Conservation (phyloP, 2,888 invertebrate species). For the Mesorhabditis belari region DNA sequence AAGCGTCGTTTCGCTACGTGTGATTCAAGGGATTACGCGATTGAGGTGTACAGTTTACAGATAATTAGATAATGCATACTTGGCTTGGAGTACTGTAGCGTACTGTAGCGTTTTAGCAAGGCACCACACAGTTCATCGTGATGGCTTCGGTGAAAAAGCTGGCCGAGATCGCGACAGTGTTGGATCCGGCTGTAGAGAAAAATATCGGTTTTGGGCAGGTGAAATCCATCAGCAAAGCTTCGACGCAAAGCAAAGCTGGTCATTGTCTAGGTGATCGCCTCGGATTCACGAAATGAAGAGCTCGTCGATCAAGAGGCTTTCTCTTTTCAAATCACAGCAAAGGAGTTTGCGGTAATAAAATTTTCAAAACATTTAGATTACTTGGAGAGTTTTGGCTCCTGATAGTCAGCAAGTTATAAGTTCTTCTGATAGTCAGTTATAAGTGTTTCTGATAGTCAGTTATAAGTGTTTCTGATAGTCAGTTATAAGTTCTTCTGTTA, state of each 20-base stretch:
- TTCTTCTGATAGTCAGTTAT: too few species aligned
- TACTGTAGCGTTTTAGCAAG: constrained; percentile 51
- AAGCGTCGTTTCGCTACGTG: constrained; percentile 42
- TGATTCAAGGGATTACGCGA: constrained; percentile 47
- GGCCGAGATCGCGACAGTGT: constrained; percentile 10
- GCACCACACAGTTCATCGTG: constrained; percentile 55
- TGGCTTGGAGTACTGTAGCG: neutral
- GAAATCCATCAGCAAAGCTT: too few species aligned
- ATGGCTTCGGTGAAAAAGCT: constrained; percentile 33
- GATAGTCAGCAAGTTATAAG: too few species aligned
- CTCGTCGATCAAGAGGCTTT: neutral
- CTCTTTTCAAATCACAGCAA: neutral
- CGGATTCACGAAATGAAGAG: constrained; percentile 19
- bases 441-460: too few species aligned
- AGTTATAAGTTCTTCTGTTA: too few species aligned
- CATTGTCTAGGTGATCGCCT: constrained; percentile 33
- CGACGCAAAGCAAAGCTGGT: too few species aligned
- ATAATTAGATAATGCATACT: neutral
- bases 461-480: too few species aligned
- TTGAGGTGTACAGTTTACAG: constrained; percentile 27
- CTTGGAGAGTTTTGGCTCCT: too few species aligned
- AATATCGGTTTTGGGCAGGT: constrained; percentile 51
- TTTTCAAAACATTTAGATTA: neutral
- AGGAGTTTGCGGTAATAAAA: neutral
- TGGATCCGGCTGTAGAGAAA: constrained; percentile 41